A percentile compares a stretch with the other conserved stretches of the same genome.
phyloP scores from a whole-genome alignment of 2,888 invertebrate genomes.

The Thecocarcelia acutangulata region DNA sequence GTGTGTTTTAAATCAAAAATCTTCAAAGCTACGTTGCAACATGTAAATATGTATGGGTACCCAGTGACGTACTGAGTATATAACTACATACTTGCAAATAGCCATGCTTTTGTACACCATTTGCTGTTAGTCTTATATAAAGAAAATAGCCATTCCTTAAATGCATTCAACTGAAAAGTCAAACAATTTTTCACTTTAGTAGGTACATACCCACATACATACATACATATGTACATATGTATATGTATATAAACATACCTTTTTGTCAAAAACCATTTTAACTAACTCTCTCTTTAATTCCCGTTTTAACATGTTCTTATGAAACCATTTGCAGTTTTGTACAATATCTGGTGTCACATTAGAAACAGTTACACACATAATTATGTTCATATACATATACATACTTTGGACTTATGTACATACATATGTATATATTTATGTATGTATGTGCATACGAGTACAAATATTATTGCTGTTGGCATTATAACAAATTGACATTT shows the following conservation, averaged over 20 bases:
- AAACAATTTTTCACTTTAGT: conserved; percentile 63
- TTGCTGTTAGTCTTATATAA: conserved; percentile 63
- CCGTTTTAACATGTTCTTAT: background rate
- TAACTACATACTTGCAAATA: background rate
- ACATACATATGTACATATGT: background rate
- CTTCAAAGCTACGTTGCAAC: no score
- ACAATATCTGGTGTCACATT: conserved; percentile 45
- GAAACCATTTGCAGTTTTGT: background rate
- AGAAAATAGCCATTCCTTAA: conserved; percentile 64
- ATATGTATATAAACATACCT: no score
- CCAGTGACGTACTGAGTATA: no score
- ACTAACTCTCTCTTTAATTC: no score
- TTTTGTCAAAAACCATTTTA: no score
- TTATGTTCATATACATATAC: conserved; percentile 2
- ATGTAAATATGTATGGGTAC: no score
- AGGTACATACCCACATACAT: conserved; percentile 6
- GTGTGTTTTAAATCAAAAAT: no score
- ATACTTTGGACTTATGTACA: background rate
- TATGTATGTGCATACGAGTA: conserved; percentile 23
- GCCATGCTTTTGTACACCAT: background rate
- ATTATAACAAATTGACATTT: conserved; percentile 69
- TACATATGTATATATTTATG: conserved; percentile 6
- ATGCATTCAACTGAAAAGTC: conserved; percentile 65
- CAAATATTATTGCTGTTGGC: conserved; percentile 64
- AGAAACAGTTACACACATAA: conserved; percentile 49